Conservation (phyloP, 2,888 invertebrate genomes). For the Idaea aversata region DNA sequence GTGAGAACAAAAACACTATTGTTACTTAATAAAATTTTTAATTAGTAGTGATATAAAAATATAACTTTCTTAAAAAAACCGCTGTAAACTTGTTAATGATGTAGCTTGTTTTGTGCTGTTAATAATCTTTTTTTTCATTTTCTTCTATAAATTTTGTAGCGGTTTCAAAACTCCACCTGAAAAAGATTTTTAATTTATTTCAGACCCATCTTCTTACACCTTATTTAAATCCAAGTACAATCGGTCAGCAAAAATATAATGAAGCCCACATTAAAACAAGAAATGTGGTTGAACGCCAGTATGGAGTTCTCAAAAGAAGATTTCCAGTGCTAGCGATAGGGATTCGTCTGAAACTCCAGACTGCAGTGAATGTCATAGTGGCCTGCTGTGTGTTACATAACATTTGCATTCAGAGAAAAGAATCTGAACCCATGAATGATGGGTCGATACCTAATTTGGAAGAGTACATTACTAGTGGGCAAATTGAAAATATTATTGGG, state of each 20-base stretch:
- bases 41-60: no score
- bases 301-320: constrained; percentile 23
- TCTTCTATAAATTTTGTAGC: no score
- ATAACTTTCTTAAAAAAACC: no score
- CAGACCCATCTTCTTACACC: constrained; percentile 21
- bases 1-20: constrained; percentile 3
- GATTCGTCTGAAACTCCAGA: constrained; percentile 28
- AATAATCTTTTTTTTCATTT: no score
- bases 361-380: constrained; percentile 19
- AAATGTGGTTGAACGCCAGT: constrained; percentile 28
- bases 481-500: no score
- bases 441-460: constrained; percentile 18
- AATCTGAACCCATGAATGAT: constrained; percentile 19
- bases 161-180: constrained; percentile 3
- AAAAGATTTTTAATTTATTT: constrained; percentile 23
- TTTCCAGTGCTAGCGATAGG: constrained; percentile 39
- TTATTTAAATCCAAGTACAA: constrained; percentile 13
- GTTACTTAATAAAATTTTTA: no score
- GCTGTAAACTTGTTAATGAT: no score
- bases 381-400: constrained; percentile 27
- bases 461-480: constrained; percentile 8
- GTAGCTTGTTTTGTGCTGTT: no score
- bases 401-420: constrained; percentile 17
- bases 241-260: constrained; percentile 16
- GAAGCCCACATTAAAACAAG: constrained; percentile 23